Evolutionary conservation across 1,140 invertebrate genomes (phyloP).

Genomic region (Ceratitis capitata): DNA sequence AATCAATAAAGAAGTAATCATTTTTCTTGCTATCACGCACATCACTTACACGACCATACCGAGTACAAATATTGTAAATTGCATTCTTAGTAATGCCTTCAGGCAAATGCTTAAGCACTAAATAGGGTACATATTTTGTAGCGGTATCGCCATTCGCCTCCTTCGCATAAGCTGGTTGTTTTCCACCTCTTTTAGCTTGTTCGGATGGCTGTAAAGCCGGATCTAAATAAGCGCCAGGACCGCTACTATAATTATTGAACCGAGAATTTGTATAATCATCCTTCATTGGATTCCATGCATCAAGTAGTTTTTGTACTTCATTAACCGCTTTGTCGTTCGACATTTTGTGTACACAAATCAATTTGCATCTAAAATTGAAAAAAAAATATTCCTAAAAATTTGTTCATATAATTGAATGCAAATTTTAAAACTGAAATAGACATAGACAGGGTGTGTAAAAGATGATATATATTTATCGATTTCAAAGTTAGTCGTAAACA

Average conservation of each 20-base stretch:
- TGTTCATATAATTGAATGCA: too few relatives aligned
- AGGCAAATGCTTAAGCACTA: conserved; percentile 39
- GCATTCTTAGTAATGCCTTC: conserved; percentile 14
- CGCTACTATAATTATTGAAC: conserved; percentile 40
- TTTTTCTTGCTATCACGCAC: conserved; percentile 38
- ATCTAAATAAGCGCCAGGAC: conserved; percentile 41
- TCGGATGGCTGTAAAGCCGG: neutral
- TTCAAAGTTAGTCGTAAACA: too few relatives aligned
- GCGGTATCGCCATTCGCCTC: neutral
- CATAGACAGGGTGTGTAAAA: too few relatives aligned
- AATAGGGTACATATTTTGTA: neutral
- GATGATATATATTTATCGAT: too few relatives aligned
- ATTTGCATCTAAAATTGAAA: too few relatives aligned
- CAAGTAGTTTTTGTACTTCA: neutral
- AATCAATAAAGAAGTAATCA: conserved; percentile 40
- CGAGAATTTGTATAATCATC: conserved; percentile 39
- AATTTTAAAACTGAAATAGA: too few relatives aligned
- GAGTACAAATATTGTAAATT: conserved; percentile 36
- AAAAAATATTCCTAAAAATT: too few relatives aligned
- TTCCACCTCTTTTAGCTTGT: neutral
- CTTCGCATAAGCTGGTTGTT: neutral
- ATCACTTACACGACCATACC: conserved; percentile 7
- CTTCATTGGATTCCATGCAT: conserved; percentile 44
- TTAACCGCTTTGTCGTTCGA: neutral
- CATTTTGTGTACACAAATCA: too few relatives aligned